Evolutionary conservation across 2,113 vertebrate species (phyloP), one percentile per base, ranked within the genome.

Genomic region (Chaetura pelagica): DNA sequence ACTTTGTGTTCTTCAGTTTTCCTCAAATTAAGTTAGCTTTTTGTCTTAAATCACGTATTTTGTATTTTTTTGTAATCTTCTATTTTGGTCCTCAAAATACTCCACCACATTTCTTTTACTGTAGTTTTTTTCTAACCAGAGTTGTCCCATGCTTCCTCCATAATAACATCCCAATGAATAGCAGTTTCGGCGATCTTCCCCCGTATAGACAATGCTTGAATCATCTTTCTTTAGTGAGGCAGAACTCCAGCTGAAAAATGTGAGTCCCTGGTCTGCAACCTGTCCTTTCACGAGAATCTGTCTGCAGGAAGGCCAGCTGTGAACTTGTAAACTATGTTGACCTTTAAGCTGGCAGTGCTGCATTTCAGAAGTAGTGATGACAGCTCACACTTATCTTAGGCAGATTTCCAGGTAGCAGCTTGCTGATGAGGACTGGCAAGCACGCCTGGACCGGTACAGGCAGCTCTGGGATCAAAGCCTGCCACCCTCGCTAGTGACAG

Each of bases 381-480:
- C 73, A 92, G 54, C 90, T 58, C 42, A 54, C n/a, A 6, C 49
- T 78, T 74, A 15, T 12, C n/a, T 64, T 64, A 23, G 57, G 62
- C 32, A 75, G 34, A 34, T 75, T 83, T 80, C 51, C 83, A 87
- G 24, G 34, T 40, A 57, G 51, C 7, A 7, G 63, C 46, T 84
- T 29, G 7, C 24, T 0, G 1, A 18, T 17, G 27, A 66, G 27
- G 40, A 38, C 52, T 77, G 1, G 3, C 15, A 0, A 1, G 24
- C 4, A 1, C 15, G 15, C n/a, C 38, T 3, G 1, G 30, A 30
- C 19, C 30, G 15, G 20, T 3, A 26, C 35, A 61, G 42, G 57
- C 44, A 42, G 63, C n/a, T 52, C 38, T 52, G 34, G 52, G 51
- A 48, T 48, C 24, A 69, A 35, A 49, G 75, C 4, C 0, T 6